Evolutionary conservation across 1,140 invertebrate species (phyloP).

Genomic region (Heterodera schachtii): DNA sequence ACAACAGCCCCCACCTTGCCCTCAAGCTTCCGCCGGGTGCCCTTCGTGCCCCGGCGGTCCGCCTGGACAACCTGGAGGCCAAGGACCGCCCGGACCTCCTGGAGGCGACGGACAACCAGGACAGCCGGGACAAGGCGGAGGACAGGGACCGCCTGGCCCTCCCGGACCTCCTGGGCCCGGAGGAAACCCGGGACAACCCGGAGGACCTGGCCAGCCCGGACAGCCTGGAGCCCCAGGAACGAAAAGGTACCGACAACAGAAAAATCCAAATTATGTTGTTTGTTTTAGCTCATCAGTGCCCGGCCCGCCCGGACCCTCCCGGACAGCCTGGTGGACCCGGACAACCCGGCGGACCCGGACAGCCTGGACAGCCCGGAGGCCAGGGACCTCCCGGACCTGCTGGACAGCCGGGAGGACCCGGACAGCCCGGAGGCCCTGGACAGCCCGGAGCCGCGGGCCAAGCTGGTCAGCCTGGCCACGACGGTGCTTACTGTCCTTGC

Average conservation of each 20-base stretch:
- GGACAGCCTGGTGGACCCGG: conserved; percentile 36
- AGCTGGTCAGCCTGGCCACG: conserved; percentile 44
- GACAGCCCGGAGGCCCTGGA: conserved; percentile 22
- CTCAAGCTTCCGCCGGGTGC: conserved; percentile 22
- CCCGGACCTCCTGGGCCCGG: conserved; percentile 40
- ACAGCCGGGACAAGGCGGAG: conserved; percentile 26
- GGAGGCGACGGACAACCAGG: conserved; percentile 44
- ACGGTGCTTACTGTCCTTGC: conserved; percentile 37
- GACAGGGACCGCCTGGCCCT: conserved; percentile 37
- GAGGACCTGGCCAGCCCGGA: conserved; percentile 41
- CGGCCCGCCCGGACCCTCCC: conserved; percentile 33
- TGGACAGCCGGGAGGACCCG: conserved; percentile 40
- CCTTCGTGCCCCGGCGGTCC: conserved; percentile 38
- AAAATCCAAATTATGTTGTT: not conserved
- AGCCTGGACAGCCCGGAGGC: conserved; percentile 30
- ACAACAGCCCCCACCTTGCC: not conserved
- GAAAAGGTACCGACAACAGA: conserved; percentile 17
- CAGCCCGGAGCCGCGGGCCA: conserved; percentile 39
- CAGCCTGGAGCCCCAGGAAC: conserved; percentile 45
- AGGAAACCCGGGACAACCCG: conserved; percentile 41
- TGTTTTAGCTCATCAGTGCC: conserved; percentile 14
- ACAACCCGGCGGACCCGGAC: conserved; percentile 19
- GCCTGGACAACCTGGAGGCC: conserved; percentile 39
- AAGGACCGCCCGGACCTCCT: conserved; percentile 40
- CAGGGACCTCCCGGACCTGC: conserved; percentile 49